phyloP scores from a whole-genome alignment of 2,113 vertebrate species.

The Sapayoa aenigma region DNA sequence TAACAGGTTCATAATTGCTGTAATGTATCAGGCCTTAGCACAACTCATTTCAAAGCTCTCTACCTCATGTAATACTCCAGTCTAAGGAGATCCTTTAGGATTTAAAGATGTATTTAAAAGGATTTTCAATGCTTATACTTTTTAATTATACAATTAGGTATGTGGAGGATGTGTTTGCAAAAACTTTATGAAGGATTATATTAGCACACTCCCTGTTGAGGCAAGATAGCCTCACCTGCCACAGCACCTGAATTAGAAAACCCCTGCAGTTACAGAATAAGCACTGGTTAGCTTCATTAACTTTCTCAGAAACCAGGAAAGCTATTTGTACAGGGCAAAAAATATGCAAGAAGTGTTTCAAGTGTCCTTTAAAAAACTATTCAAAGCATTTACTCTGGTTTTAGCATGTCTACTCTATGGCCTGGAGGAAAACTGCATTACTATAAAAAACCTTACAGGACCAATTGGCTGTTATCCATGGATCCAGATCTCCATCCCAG shows the following conservation, averaged over 20 bases:
- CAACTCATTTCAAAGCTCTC: not conserved
- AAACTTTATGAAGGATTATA: slow-evolving; percentile 19
- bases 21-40: not conserved
- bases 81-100: not conserved
- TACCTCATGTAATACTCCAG: not conserved
- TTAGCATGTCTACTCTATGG: not conserved
- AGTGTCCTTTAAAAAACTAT: not conserved
- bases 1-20: not conserved
- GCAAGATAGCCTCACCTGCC: not conserved
- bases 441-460: not conserved
- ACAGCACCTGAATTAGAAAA: not conserved
- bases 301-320: not conserved
- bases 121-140: not conserved
- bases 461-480: not conserved
- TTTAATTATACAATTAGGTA: slow-evolving; percentile 22
- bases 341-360: not conserved
- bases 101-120: not conserved
- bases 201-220: not conserved
- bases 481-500: not conserved
- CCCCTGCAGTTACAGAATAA: not conserved
- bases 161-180: not conserved
- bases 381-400: not conserved
- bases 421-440: not conserved
- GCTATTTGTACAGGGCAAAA: not conserved
- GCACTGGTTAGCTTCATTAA: not conserved